phyloP scores from a whole-genome alignment of 2,888 invertebrate genomes.

The Chymomyza procnemis region DNA sequence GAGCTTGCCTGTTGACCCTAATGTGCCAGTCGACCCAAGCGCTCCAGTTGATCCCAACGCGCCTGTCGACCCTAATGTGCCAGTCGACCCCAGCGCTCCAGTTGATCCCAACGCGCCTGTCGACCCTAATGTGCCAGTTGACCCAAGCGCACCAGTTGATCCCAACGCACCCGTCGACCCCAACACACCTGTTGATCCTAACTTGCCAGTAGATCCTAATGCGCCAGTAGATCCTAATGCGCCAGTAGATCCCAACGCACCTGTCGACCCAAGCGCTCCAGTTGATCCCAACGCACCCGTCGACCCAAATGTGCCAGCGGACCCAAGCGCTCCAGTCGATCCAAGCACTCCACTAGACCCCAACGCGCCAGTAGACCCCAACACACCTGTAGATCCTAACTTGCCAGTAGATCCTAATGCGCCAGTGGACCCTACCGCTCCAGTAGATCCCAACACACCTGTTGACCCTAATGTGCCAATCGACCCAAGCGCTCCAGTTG shows the following conservation, averaged over 20 bases:
- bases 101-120: slow-evolving; percentile 14
- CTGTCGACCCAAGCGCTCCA: slow-evolving; percentile 29
- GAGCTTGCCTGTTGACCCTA: slow-evolving; percentile 11
- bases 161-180: slow-evolving; percentile 18
- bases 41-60: slow-evolving; percentile 18
- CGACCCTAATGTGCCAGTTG: slow-evolving; percentile 1
- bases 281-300: slow-evolving; percentile 19
- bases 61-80: slow-evolving; percentile 8
- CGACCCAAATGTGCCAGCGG: slow-evolving; percentile 14
- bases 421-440: slow-evolving; percentile 24
- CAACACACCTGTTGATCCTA: slow-evolving; percentile 17
- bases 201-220: slow-evolving; percentile 23
- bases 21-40: slow-evolving; percentile 14
- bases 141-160: slow-evolving; percentile 21
- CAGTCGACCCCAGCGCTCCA: slow-evolving; percentile 8
- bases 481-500: slow-evolving; percentile 16
- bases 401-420: slow-evolving; percentile 14
- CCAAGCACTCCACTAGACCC: slow-evolving; percentile 12
- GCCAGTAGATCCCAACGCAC: slow-evolving; percentile 13
- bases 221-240: slow-evolving; percentile 21
- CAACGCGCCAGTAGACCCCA: slow-evolving; percentile 12
- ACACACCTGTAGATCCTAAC: slow-evolving; percentile 12
- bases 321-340: slow-evolving; percentile 16
- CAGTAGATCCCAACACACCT: slow-evolving; percentile 19
- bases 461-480: slow-evolving; percentile 17